These are phyloP conservation scores for Pteropus alecto DNA, from an alignment of 2,113 vertebrate genomes.

Conservation along the genomic window DNA sequence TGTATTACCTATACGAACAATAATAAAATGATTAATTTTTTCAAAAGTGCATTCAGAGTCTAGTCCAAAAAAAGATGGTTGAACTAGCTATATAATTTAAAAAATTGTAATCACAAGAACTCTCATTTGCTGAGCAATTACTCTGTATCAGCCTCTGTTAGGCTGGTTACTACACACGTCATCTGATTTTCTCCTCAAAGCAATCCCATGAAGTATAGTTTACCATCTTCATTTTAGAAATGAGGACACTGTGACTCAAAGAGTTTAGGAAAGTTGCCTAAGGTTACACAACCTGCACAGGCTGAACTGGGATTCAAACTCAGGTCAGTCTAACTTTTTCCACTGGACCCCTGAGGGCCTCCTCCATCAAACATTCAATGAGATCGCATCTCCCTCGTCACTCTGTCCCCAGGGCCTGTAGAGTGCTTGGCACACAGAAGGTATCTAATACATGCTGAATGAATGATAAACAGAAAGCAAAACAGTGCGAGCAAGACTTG, in stretches of 20 bases:
- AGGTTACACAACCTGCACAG: not conserved
- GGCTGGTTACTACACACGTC: not conserved
- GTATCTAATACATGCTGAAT: not conserved
- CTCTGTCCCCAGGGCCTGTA: not conserved
- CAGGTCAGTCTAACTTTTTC: not conserved
- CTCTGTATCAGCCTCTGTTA: not conserved
- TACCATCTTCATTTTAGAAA: not conserved
- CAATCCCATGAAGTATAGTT: not conserved
- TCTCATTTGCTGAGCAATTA: not conserved
- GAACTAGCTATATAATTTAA: not conserved
- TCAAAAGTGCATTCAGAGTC: not conserved
- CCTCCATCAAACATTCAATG: not conserved
- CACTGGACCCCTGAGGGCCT: not conserved
- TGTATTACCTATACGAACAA: not conserved
- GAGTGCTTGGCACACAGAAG: not conserved
- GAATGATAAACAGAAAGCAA: constrained; percentile 33
- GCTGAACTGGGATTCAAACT: constrained; percentile 23
- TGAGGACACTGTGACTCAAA: constrained; percentile 8
- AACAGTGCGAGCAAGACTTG: not conserved
- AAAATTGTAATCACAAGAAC: not conserved
- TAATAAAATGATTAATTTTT: constrained; percentile 29
- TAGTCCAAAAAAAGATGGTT: not conserved
- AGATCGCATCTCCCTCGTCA: not conserved
- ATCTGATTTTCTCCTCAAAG: not conserved
- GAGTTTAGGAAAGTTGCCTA: not conserved